phyloP scores from a whole-genome alignment of 1,140 invertebrate species.

The Drosophila grimshawi region DNA sequence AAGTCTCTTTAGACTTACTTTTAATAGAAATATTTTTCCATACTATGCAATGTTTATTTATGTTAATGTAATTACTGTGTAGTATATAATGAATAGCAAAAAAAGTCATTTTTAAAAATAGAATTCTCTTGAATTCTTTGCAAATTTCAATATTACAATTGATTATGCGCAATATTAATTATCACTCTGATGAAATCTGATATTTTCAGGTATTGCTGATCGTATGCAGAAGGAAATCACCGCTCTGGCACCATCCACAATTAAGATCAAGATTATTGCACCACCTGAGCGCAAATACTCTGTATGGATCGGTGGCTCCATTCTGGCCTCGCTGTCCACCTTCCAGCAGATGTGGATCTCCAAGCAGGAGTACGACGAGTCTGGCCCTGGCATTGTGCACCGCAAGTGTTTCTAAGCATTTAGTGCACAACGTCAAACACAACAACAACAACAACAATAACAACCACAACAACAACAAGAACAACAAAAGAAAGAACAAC shows the following conservation, averaged over 20 bases:
- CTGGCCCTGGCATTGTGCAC: constrained; percentile 89
- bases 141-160: too few relatives aligned
- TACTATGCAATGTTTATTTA: too few relatives aligned
- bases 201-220: constrained; percentile 90
- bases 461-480: constrained; percentile 21
- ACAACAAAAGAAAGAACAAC: constrained; percentile 13
- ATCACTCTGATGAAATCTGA: neutral
- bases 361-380: constrained; percentile 92
- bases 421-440: neutral
- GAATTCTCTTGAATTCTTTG: too few relatives aligned
- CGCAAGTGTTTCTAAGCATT: constrained; percentile 89
- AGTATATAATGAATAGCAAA: too few relatives aligned
- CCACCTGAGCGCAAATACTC: constrained; percentile 97
- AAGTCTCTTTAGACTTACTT: too few relatives aligned
- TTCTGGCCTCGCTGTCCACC: constrained; percentile 92
- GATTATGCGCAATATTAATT: too few relatives aligned
- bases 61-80: too few relatives aligned
- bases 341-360: constrained; percentile 95
- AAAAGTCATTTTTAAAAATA: too few relatives aligned
- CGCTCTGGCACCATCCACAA: constrained; percentile 93
- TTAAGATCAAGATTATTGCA: constrained; percentile 98
- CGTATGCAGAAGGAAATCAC: constrained; percentile 96
- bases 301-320: constrained; percentile 93
- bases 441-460: constrained; percentile 10
- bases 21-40: too few relatives aligned